Evolutionary conservation across 2,797 vertebrate species (phyloP).

Genomic region (Pangasius djambal): DNA sequence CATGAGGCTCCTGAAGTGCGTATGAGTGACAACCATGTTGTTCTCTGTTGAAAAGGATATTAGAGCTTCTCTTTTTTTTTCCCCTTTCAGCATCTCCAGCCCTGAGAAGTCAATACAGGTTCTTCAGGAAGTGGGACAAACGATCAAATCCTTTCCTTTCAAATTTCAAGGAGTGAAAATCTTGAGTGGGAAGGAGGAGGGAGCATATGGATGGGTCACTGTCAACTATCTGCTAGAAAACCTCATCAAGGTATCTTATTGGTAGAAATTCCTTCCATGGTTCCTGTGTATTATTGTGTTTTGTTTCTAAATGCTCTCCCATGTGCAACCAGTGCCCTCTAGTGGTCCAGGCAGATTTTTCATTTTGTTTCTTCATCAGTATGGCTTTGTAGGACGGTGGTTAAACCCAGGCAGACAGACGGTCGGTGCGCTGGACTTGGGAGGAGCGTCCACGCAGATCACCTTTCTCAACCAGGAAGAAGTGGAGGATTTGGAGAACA

Average conservation of each 20-base stretch:
- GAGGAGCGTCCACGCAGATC: conserved; percentile 88
- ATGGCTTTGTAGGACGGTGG: conserved; percentile 85
- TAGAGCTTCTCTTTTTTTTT: neutral
- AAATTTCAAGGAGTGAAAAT: conserved; percentile 80
- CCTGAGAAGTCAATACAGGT: conserved; percentile 65
- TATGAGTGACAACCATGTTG: neutral
- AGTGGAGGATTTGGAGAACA: conserved; percentile 67
- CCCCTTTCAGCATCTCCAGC: conserved; percentile 61
- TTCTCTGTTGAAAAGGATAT: neutral
- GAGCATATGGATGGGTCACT: conserved; percentile 89
- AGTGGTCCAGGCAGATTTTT: neutral
- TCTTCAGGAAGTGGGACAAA: conserved; percentile 74
- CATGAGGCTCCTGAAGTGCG: conserved; percentile 79
- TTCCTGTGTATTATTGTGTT: neutral
- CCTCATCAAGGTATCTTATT: conserved; percentile 83
- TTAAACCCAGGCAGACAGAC: conserved; percentile 72
- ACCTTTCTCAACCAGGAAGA: conserved; percentile 76
- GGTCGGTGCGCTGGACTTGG: conserved; percentile 86
- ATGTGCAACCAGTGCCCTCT: neutral
- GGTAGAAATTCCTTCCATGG: neutral
- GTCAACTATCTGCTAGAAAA: conserved; percentile 87
- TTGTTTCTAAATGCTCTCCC: neutral
- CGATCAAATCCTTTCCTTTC: conserved; percentile 80
- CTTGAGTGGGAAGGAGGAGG: conserved; percentile 83
- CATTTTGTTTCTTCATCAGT: conserved; percentile 68